Conservation (phyloP, 2,113 vertebrate species). For the Myiozetetes cayanensis region DNA sequence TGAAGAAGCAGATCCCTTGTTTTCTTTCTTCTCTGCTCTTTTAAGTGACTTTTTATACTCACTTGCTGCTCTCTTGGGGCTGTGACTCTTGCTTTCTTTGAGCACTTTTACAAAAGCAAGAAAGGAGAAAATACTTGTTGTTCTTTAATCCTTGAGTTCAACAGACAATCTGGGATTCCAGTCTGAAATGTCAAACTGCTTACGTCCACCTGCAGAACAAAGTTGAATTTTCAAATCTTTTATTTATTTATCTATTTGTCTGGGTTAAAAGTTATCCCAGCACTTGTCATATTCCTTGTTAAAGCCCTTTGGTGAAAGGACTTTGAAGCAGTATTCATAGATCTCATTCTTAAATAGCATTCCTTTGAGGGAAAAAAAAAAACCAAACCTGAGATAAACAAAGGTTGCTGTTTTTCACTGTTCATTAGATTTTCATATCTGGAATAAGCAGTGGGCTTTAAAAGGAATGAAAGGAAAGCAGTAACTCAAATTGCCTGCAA, state of each 20-base stretch:
- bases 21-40: constrained; percentile 5
- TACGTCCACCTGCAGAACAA: background rate
- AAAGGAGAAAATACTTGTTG: background rate
- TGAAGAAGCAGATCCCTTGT: background rate
- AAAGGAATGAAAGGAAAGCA: background rate
- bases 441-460: background rate
- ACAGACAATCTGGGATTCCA: background rate
- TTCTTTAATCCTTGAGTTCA: constrained; percentile 34
- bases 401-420: background rate
- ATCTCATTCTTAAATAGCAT: background rate
- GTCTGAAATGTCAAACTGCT: constrained; percentile 50
- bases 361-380: background rate
- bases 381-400: background rate
- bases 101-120: background rate
- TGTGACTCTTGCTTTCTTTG: background rate
- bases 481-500: background rate
- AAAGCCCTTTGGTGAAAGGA: constrained; percentile 24
- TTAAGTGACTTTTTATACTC: background rate
- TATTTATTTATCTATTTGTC: constrained; percentile 37
- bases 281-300: constrained; percentile 24
- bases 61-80: background rate
- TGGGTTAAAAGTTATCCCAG: constrained; percentile 13
- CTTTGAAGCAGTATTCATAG: constrained; percentile 38
- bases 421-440: constrained; percentile 35
- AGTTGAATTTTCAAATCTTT: constrained; percentile 50